A percentile compares a stretch with the other conserved stretches of the same genome.
These are phyloP conservation scores for Meiosimyza decipiens DNA, from an alignment of 2,888 invertebrate species.

Conservation along the genomic window DNA sequence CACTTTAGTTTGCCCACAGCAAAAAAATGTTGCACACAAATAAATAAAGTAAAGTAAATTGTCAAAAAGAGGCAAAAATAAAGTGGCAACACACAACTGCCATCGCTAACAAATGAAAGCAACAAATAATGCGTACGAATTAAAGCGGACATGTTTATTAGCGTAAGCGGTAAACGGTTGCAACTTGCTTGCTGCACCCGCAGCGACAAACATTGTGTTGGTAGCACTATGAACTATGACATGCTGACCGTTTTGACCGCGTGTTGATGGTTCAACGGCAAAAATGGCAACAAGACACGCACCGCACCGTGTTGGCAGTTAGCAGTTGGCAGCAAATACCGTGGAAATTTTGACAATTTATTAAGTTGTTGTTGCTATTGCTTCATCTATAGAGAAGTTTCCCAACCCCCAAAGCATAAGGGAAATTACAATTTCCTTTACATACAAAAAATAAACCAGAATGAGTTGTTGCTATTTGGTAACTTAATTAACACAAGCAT, in stretches of 20 bases:
- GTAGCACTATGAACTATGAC: no score
- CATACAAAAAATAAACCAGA: neutral
- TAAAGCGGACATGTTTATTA: slow-evolving; percentile 46
- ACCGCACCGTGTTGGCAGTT: neutral
- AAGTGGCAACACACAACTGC: no score
- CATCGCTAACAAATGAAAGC: slow-evolving; percentile 10
- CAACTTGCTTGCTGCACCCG: slow-evolving; percentile 28
- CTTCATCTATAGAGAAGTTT: neutral
- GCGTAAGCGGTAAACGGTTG: slow-evolving; percentile 6
- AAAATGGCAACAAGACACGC: neutral
- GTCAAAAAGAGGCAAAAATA: no score
- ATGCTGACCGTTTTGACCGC: no score
- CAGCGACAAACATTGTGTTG: slow-evolving; percentile 1
- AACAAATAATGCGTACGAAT: slow-evolving; percentile 44
- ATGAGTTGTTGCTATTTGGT: neutral
- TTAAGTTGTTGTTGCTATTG: neutral
- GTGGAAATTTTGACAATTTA: neutral
- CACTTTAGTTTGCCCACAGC: no score
- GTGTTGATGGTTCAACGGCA: no score
- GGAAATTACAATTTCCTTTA: slow-evolving; percentile 14
- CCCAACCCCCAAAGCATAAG: neutral
- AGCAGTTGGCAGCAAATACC: slow-evolving; percentile 3
- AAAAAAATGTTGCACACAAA: no score
- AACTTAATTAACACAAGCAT: slow-evolving; percentile 17
- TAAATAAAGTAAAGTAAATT: no score